Evolutionary conservation across 1,140 invertebrate species (phyloP).

Genomic region (Chironomus striatipennis): DNA sequence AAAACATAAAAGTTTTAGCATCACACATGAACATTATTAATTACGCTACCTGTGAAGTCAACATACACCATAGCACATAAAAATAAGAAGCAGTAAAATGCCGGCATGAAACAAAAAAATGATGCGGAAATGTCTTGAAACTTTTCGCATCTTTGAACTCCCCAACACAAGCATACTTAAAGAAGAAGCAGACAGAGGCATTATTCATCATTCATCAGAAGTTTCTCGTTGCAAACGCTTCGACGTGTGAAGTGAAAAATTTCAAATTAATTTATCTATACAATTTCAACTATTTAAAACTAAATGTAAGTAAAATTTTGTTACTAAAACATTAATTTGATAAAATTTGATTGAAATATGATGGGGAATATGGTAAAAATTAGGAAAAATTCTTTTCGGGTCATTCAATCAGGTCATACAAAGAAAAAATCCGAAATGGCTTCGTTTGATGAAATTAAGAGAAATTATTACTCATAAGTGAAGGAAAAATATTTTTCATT

Average conservation of each 20-base stretch:
- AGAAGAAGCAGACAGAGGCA: neutral
- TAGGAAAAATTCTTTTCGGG: neutral
- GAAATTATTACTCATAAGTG: neutral
- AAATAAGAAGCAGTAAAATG: neutral
- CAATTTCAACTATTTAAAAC: neutral
- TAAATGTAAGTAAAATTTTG: neutral
- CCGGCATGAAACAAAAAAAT: neutral
- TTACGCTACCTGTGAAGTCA: neutral
- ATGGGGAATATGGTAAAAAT: neutral
- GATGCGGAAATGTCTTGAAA: neutral
- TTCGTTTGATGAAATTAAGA: neutral
- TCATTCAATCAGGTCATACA: neutral
- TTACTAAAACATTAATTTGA: neutral
- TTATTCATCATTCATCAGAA: constrained; percentile 8
- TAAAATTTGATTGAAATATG: no score
- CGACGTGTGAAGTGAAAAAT: neutral
- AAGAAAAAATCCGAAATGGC: neutral
- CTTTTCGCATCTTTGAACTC: neutral
- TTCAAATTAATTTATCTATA: neutral
- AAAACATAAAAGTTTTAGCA: no score
- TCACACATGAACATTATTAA: no score
- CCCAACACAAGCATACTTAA: neutral
- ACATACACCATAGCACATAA: neutral
- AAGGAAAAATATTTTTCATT: no score
- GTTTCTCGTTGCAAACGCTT: neutral